A percentile compares a stretch with the other conserved stretches of the same genome.
phyloP scores from a whole-genome alignment of 1,140 invertebrate species.

The Pogonomyrmex californicus region DNA sequence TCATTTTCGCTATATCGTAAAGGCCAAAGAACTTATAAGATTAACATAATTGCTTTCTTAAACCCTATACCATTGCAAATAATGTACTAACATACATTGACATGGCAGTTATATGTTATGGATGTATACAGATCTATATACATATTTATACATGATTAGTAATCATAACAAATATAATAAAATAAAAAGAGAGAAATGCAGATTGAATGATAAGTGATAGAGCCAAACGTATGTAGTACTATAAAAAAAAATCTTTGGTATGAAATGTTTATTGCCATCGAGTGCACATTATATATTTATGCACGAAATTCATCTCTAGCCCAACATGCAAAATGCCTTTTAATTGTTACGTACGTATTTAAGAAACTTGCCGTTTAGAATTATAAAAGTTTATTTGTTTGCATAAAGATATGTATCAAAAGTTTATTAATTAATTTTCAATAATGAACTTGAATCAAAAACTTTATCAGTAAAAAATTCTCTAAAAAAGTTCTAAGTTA shows the following conservation, averaged over 20 bases:
- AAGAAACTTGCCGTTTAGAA: conserved; percentile 23
- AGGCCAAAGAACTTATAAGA: conserved; percentile 11
- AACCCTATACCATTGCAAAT: conserved; percentile 50
- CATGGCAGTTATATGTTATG: conserved; percentile 56
- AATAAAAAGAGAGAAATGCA: conserved; percentile 29
- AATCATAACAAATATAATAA: conserved; percentile 67
- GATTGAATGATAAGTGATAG: conserved; percentile 52
- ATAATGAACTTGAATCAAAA: conserved; percentile 25
- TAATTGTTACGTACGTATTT: conserved; percentile 47
- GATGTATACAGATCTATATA: conserved; percentile 77
- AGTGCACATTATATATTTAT: conserved; percentile 28
- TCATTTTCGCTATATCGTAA: conserved; percentile 19
- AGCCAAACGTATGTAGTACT: conserved; percentile 57
- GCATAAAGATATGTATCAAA: conserved; percentile 22
- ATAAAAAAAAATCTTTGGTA: conserved; percentile 84
- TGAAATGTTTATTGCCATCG: conserved; percentile 80
- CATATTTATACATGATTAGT: conserved; percentile 76
- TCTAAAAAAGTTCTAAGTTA: conserved; percentile 1
- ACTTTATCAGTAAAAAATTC: neutral
- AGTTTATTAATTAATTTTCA: conserved; percentile 22
- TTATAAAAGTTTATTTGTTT: conserved; percentile 21
- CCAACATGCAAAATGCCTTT: conserved; percentile 32
- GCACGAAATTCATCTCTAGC: conserved; percentile 37
- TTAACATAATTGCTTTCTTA: conserved; percentile 33
- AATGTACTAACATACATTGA: conserved; percentile 16